Evolutionary conservation across 2,797 vertebrate species (phyloP), one percentile per base, ranked within the genome.

Genomic region (Momotus momota): DNA sequence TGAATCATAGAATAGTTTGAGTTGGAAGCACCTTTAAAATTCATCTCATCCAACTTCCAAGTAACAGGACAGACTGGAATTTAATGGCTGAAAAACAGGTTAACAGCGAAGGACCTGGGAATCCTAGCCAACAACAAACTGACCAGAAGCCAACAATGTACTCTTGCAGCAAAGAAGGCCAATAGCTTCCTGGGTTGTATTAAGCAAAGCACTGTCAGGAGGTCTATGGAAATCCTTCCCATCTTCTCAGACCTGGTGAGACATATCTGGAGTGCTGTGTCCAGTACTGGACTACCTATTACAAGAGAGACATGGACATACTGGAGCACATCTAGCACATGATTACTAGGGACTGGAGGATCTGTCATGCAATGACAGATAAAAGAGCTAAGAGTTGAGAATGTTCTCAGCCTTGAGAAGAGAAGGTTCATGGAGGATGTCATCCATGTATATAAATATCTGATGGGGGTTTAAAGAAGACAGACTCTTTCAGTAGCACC

Each of bases 251-350:
- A 29, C 8, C 46, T 78, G 10, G 13, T 41, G 22, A 58, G 57
- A 41, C 6, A 26, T 6, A 14, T 12, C 48, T 52, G 9, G 5
- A 62, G 40, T 45, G 4, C 13, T 43, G 15, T 11, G n/a, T 35
- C 15, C n/a, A 43, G n/a, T 27, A 49, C 33, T 61, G 29, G 23
- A 5, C 46, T 57, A 21, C 14, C 16, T 33, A 65, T 38, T 33
- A 23, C 6, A 21, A 52, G 14, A 46, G 12, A 81, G 6, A 43
- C 10, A 46, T 14, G 20, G 20, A 41, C 6, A 7, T 54, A 5
- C 6, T 43, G 13, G 35, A 65, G 6, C 12, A 79, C 48, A 26
- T 18, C 33, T 48, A 66, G 7, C 17, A 66, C 0, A 0, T 19
- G 40, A 26, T 69, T 69, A 17, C 7, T 43, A 23, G 14, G 17